A percentile compares a stretch with the other conserved stretches of the same genome.
Evolutionary conservation across 2,113 vertebrate genomes (phyloP).

Genomic region (Verasper variegatus): DNA sequence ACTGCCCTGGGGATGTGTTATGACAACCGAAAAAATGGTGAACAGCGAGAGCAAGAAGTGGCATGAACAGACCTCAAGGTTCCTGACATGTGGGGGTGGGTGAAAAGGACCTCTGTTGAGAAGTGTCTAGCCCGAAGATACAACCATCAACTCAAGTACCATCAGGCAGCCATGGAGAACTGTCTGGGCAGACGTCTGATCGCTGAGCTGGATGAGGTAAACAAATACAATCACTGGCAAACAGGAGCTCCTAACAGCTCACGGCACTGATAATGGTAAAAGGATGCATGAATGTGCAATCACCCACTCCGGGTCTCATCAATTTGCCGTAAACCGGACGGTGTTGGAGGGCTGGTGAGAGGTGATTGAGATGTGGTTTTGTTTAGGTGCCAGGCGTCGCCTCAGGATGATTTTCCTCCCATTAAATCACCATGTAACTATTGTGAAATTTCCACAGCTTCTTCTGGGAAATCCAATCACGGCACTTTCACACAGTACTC

Average conservation of each 20-base stretch:
- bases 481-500: conserved; percentile 64
- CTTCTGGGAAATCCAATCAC: conserved; percentile 65
- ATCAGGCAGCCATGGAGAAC: conserved; percentile 59
- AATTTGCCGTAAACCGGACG: not conserved
- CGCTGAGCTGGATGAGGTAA: conserved; percentile 61
- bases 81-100: conserved; percentile 73
- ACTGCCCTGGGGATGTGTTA: conserved; percentile 78
- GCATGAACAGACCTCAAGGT: conserved; percentile 79
- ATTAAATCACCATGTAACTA: conserved; percentile 54
- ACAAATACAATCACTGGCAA: conserved; percentile 65
- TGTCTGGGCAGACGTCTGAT: conserved; percentile 62
- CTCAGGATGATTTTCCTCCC: conserved; percentile 52
- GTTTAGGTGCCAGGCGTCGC: conserved; percentile 62
- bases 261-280: conserved; percentile 34
- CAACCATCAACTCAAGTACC: conserved; percentile 79
- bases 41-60: conserved; percentile 81
- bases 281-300: conserved; percentile 27
- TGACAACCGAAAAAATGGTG: conserved; percentile 79
- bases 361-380: conserved; percentile 72
- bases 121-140: conserved; percentile 80
- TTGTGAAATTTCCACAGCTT: conserved; percentile 63
- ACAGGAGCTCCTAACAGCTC: conserved; percentile 48
- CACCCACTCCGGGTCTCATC: conserved; percentile 4
- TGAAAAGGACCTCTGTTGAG: conserved; percentile 78
- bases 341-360: conserved; percentile 36